A percentile compares a stretch with the other conserved stretches of the same genome.
Evolutionary conservation across 1,140 invertebrate species (phyloP).

Genomic region (Drosophila sulfurigaster): DNA sequence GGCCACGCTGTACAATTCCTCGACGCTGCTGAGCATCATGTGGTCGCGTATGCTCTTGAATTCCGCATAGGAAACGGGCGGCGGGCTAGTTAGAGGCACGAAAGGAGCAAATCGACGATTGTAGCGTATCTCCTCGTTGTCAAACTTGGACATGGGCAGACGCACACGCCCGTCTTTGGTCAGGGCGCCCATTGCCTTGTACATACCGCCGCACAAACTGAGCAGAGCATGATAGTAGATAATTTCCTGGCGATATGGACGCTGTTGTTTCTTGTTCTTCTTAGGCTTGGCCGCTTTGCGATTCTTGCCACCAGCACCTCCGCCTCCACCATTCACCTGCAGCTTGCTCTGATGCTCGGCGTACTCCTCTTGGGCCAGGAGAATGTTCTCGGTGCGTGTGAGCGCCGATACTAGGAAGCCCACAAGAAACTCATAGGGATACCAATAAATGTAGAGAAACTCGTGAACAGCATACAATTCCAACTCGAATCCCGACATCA

Average conservation of each 20-base stretch:
- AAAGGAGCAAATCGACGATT: slow-evolving; percentile 97
- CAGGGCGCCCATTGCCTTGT: slow-evolving; percentile 88
- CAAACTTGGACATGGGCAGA: slow-evolving; percentile 93
- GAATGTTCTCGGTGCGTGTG: slow-evolving; percentile 93
- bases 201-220: slow-evolving; percentile 97
- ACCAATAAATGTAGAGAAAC: slow-evolving; percentile 98
- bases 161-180: slow-evolving; percentile 89
- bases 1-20: slow-evolving; percentile 90
- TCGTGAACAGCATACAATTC: slow-evolving; percentile 98
- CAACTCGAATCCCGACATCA: slow-evolving; percentile 97
- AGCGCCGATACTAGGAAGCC: slow-evolving; percentile 96
- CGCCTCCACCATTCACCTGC: slow-evolving; percentile 65
- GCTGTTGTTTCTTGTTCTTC: slow-evolving; percentile 88
- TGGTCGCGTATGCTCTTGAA: slow-evolving; percentile 89
- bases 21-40: slow-evolving; percentile 69
- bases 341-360: slow-evolving; percentile 86
- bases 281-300: slow-evolving; percentile 90
- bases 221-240: slow-evolving; percentile 95
- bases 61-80: slow-evolving; percentile 94
- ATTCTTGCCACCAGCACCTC: slow-evolving; percentile 84
- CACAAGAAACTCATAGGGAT: slow-evolving; percentile 97
- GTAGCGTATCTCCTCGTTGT: slow-evolving; percentile 97
- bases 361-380: slow-evolving; percentile 91
- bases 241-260: slow-evolving; percentile 93
- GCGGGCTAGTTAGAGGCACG: slow-evolving; percentile 93